Conservation (phyloP, 2,888 invertebrate genomes). For the Drosophila quasianomalipes region DNA sequence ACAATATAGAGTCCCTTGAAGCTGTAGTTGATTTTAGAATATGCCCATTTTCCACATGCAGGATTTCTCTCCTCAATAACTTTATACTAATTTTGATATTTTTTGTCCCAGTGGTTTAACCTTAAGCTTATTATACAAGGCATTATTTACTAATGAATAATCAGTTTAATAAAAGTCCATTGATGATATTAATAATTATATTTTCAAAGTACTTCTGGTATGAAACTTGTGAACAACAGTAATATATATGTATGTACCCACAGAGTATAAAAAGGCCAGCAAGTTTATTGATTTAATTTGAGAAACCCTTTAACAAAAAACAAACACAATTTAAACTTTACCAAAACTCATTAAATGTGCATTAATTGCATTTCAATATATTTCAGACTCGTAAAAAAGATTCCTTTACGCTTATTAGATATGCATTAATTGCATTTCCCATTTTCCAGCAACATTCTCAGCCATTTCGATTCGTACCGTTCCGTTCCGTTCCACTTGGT, state of each 20-base stretch:
- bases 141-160: neutral
- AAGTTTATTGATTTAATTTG: constrained; percentile 1
- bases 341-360: neutral
- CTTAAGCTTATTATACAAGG: neutral
- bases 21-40: neutral
- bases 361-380: neutral
- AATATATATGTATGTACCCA: neutral
- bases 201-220: neutral
- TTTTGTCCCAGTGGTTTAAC: neutral
- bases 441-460: constrained; percentile 33
- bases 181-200: neutral
- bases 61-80: neutral
- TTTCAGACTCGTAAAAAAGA: neutral
- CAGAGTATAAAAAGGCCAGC: neutral
- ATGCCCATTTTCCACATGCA: neutral
- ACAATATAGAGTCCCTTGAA: neutral
- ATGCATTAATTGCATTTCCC: constrained; percentile 46
- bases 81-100: neutral
- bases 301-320: neutral
- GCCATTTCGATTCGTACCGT: constrained; percentile 20
- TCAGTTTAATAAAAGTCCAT: neutral
- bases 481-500: constrained; percentile 38
- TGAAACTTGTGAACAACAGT: neutral
- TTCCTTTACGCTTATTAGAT: constrained; percentile 22
- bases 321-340: constrained; percentile 1